A percentile compares a stretch with the other conserved stretches of the same genome.
These are phyloP conservation scores for Pachyramphus minor DNA, from an alignment of 2,113 vertebrate genomes.

Conservation along the genomic window DNA sequence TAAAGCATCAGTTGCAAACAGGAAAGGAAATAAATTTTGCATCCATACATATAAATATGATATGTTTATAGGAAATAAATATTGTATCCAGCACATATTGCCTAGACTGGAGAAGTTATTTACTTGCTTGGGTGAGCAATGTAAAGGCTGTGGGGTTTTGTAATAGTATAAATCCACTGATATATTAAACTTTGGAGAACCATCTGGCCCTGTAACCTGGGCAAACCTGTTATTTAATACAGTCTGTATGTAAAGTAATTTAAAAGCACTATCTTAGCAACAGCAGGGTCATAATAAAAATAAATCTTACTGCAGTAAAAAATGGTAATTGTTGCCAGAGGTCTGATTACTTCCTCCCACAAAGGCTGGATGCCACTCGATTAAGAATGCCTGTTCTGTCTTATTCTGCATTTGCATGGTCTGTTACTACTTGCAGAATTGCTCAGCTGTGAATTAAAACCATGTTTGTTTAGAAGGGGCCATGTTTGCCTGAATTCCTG, in stretches of 20 bases:
- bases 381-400: neutral
- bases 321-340: neutral
- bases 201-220: neutral
- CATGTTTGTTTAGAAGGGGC: neutral
- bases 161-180: neutral
- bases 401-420: neutral
- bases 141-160: neutral
- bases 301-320: neutral
- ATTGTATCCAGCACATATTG: neutral
- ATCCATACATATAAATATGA: too few relatives aligned
- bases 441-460: neutral
- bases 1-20: neutral
- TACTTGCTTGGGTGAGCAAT: neutral
- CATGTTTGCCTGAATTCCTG: neutral
- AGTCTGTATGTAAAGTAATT: neutral
- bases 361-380: neutral
- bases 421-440: neutral
- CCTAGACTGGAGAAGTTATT: neutral
- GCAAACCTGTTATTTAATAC: neutral
- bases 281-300: slow-evolving; percentile 14
- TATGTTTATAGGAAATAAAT: neutral
- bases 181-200: neutral
- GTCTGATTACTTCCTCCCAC: neutral
- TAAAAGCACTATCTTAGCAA: slow-evolving; percentile 1
- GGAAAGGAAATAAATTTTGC: neutral